Percentiles rank a stretch among this genome's conserved stretches.
phyloP scores from a whole-genome alignment of 2,113 vertebrate genomes.

The Morone saxatilis region DNA sequence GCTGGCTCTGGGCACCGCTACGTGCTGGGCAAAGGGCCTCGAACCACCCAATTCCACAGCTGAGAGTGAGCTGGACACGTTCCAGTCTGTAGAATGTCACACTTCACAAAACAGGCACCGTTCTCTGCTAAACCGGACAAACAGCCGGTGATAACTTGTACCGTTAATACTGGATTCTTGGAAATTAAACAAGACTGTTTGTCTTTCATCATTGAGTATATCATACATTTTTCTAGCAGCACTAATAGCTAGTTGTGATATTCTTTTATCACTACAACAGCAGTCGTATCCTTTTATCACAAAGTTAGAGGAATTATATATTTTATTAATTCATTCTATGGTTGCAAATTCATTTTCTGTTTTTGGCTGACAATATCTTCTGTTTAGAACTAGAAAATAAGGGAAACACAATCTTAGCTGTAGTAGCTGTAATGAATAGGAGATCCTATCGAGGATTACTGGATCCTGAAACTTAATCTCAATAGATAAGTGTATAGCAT shows the following conservation, averaged over 20 bases:
- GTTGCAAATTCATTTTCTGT: background rate
- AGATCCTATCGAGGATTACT: slow-evolving; percentile 64
- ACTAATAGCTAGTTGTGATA: background rate
- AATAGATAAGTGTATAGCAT: slow-evolving; percentile 49
- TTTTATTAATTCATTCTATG: background rate
- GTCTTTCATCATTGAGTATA: background rate
- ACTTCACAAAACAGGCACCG: slow-evolving; percentile 31
- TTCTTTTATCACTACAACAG: background rate
- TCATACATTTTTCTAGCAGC: background rate
- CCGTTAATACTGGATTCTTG: background rate
- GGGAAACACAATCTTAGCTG: slow-evolving; percentile 17
- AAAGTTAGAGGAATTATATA: background rate
- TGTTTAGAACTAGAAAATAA: slow-evolving; percentile 31
- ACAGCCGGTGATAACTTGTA: slow-evolving; percentile 5
- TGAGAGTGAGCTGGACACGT: slow-evolving; percentile 47
- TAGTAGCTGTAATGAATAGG: slow-evolving; percentile 45
- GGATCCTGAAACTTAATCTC: slow-evolving; percentile 49
- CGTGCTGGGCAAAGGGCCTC: slow-evolving; percentile 26
- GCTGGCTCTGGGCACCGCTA: slow-evolving; percentile 10
- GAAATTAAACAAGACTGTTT: slow-evolving; percentile 1
- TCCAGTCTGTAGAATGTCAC: slow-evolving; percentile 46
- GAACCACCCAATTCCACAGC: slow-evolving; percentile 39
- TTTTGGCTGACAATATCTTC: slow-evolving; percentile 20
- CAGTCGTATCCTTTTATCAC: background rate
- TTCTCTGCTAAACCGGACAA: slow-evolving; percentile 1